Conservation (phyloP, 2,888 invertebrate species). For the Stegophylla sp. region DNA sequence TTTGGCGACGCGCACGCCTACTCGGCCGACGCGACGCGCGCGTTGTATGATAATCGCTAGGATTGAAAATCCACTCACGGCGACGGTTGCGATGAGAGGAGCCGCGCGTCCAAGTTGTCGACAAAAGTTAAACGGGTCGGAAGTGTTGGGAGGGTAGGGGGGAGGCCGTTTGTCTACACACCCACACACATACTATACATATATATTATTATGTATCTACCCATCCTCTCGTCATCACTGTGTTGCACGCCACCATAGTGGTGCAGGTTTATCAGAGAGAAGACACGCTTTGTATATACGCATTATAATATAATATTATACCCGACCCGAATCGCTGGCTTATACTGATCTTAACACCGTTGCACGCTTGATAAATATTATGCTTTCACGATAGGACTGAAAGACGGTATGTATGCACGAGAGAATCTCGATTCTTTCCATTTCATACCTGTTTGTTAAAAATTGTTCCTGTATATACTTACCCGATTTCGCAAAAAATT, state of each 20-base stretch:
- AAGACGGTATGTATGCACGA: background rate
- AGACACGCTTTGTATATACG: too few species aligned
- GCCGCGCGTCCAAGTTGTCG: conserved; percentile 5
- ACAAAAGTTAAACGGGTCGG: conserved; percentile 3
- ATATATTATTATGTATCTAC: too few species aligned
- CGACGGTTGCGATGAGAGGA: background rate
- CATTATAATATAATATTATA: background rate
- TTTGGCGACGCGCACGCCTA: conserved; percentile 44
- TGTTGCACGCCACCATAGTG: background rate
- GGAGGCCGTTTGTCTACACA: conserved; percentile 15
- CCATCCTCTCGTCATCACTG: background rate
- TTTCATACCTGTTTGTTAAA: too few species aligned
- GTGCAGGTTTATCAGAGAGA: background rate
- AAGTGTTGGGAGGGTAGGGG: background rate
- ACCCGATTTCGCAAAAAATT: too few species aligned
- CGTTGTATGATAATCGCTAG: conserved; percentile 26
- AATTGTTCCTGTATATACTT: too few species aligned
- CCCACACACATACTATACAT: too few species aligned
- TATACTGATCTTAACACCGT: too few species aligned
- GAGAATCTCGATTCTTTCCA: too few species aligned
- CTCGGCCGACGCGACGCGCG: conserved; percentile 4
- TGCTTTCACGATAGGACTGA: background rate
- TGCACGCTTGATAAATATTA: background rate
- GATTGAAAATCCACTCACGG: conserved; percentile 50
- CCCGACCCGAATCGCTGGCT: too few species aligned